A percentile compares a stretch with the other conserved stretches of the same genome.
Evolutionary conservation across 2,113 vertebrate genomes (phyloP).

Genomic region (Prochilodus magdalenae): DNA sequence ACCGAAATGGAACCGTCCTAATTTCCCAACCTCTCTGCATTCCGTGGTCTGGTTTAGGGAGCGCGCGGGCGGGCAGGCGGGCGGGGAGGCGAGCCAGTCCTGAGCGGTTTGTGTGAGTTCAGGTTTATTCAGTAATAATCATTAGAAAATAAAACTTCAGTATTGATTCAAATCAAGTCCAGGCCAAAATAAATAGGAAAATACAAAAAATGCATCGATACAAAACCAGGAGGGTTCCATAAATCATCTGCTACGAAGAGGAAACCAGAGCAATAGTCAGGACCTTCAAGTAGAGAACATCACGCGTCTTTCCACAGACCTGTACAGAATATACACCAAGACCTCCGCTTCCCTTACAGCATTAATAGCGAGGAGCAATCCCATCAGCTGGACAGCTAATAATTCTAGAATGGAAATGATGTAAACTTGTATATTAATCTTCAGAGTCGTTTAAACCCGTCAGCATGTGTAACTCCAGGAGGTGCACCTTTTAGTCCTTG

Average conservation of each 20-base stretch:
- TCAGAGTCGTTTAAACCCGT: slow-evolving; percentile 62
- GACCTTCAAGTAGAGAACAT: slow-evolving; percentile 81
- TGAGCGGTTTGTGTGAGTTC: slow-evolving; percentile 69
- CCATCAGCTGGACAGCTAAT: slow-evolving; percentile 67
- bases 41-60: neutral
- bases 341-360: slow-evolving; percentile 76
- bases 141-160: slow-evolving; percentile 79
- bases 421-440: slow-evolving; percentile 72
- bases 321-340: slow-evolving; percentile 78
- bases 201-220: slow-evolving; percentile 77
- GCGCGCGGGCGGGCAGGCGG: neutral
- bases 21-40: neutral
- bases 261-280: slow-evolving; percentile 77
- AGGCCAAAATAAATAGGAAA: slow-evolving; percentile 75
- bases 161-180: slow-evolving; percentile 72
- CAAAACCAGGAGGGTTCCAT: slow-evolving; percentile 76
- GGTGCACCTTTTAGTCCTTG: slow-evolving; percentile 68
- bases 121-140: slow-evolving; percentile 79
- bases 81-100: neutral
- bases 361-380: slow-evolving; percentile 69
- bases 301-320: slow-evolving; percentile 73
- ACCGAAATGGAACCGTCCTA: neutral
- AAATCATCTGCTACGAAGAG: slow-evolving; percentile 79
- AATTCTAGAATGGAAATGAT: slow-evolving; percentile 74
- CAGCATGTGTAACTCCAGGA: slow-evolving; percentile 63